Evolutionary conservation across 2,113 vertebrate genomes (phyloP).

Genomic region (Gasterosteus nipponicus): DNA sequence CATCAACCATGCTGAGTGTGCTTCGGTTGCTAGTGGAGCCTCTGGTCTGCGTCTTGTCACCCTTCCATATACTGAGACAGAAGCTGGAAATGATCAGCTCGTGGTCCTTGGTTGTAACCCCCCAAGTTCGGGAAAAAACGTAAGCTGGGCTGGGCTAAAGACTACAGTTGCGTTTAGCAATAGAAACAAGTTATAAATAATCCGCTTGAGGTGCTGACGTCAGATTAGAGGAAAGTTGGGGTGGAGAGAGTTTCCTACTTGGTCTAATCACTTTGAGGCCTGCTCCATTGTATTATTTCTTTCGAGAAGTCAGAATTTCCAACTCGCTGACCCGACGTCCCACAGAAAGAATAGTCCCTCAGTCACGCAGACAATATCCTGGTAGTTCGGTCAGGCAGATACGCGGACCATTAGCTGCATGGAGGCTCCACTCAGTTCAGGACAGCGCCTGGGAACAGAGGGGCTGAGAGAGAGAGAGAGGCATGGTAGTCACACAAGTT

Average conservation of each 20-base stretch:
- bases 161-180: background rate
- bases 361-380: constrained; percentile 21
- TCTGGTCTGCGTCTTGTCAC: constrained; percentile 25
- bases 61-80: constrained; percentile 14
- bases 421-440: background rate
- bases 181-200: constrained; percentile 19
- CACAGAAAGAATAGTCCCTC: background rate
- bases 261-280: constrained; percentile 6
- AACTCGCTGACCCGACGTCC: constrained; percentile 13
- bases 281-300: constrained; percentile 22
- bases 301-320: constrained; percentile 36
- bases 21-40: background rate
- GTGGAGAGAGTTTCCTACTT: constrained; percentile 35
- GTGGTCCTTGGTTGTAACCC: constrained; percentile 17
- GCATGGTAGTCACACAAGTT: constrained; percentile 3
- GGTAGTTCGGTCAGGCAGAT: constrained; percentile 12
- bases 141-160: background rate
- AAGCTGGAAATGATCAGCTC: constrained; percentile 26
- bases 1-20: background rate
- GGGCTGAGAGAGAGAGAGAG: background rate
- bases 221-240: constrained; percentile 33
- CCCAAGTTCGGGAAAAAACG: constrained; percentile 3
- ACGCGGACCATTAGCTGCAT: constrained; percentile 22
- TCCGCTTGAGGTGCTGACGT: constrained; percentile 41
- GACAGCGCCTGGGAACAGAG: background rate